These are phyloP conservation scores for Drosophila gunungcola DNA, from an alignment of 1,140 invertebrate species.

Conservation along the genomic window DNA sequence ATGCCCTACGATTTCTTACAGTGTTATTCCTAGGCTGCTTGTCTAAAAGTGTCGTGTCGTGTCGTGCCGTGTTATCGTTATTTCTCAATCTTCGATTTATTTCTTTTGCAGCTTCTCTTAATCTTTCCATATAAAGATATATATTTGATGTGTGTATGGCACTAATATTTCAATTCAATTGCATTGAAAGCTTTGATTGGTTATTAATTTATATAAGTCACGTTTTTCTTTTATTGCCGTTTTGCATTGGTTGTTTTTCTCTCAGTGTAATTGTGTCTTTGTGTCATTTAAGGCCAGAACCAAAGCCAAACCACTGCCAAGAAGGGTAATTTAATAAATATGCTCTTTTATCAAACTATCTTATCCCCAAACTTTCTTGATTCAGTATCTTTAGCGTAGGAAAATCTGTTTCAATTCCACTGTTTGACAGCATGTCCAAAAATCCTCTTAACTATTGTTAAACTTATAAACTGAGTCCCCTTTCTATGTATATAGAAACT, in stretches of 20 bases:
- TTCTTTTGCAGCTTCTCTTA: conserved; percentile 52
- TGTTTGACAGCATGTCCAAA: conserved; percentile 29
- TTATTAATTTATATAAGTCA: conserved; percentile 38
- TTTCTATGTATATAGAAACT: conserved; percentile 26
- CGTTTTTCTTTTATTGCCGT: conserved; percentile 37
- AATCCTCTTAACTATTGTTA: conserved; percentile 1
- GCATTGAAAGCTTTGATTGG: conserved; percentile 34
- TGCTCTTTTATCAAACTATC: conserved; percentile 13
- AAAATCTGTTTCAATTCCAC: conserved; percentile 26
- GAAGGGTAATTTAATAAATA: conserved; percentile 60
- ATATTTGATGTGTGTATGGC: conserved; percentile 29
- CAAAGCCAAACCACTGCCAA: conserved; percentile 59
- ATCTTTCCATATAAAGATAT: conserved; percentile 13
- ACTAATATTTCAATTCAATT: conserved; percentile 32
- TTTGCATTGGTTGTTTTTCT: conserved; percentile 37
- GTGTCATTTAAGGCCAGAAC: conserved; percentile 54
- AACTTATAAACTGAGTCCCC: conserved; percentile 7
- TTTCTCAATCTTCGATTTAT: conserved; percentile 59
- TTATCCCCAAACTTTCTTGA: conserved; percentile 6
- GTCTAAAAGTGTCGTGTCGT: conserved; percentile 65
- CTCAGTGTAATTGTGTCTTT: conserved; percentile 55
- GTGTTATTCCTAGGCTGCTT: conserved; percentile 71
- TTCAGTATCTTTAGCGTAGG: conserved; percentile 32
- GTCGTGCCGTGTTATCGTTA: conserved; percentile 64
- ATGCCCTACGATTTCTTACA: conserved; percentile 71